phyloP scores from a whole-genome alignment of 2,113 vertebrate species.

The Carollia perspicillata region DNA sequence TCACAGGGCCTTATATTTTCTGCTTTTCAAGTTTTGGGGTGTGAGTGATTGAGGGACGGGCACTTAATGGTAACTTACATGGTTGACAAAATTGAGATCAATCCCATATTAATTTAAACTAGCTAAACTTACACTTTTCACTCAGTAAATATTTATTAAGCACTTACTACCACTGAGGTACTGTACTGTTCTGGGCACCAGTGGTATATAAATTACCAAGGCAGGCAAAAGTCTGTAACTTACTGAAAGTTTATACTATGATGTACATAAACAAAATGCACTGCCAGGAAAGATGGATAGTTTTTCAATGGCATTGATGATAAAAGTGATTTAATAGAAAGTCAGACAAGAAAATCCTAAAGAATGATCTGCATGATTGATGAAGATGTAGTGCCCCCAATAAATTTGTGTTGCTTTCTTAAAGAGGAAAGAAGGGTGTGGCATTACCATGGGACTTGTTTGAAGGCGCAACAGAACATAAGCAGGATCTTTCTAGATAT shows the following conservation, averaged over 20 bases:
- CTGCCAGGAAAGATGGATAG: background rate
- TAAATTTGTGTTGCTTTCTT: background rate
- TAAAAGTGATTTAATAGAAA: constrained; percentile 17
- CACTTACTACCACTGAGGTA: background rate
- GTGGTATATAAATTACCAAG: background rate
- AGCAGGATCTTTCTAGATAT: background rate
- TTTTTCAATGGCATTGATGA: background rate
- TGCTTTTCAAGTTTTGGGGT: background rate
- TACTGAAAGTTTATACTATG: background rate
- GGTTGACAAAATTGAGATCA: background rate
- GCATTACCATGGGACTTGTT: background rate
- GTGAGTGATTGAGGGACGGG: background rate
- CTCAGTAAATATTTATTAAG: background rate
- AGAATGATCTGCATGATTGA: background rate
- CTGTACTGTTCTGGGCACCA: background rate
- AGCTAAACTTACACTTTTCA: background rate
- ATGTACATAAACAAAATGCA: background rate
- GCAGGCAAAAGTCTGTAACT: background rate
- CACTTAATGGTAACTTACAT: background rate
- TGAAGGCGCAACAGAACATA: background rate
- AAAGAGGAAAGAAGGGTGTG: background rate
- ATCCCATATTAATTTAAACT: background rate
- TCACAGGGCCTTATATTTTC: background rate
- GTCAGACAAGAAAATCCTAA: background rate
- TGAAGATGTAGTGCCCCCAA: background rate